Evolutionary conservation across 2,888 invertebrate genomes (phyloP).

Genomic region (Drosophila paracracens): DNA sequence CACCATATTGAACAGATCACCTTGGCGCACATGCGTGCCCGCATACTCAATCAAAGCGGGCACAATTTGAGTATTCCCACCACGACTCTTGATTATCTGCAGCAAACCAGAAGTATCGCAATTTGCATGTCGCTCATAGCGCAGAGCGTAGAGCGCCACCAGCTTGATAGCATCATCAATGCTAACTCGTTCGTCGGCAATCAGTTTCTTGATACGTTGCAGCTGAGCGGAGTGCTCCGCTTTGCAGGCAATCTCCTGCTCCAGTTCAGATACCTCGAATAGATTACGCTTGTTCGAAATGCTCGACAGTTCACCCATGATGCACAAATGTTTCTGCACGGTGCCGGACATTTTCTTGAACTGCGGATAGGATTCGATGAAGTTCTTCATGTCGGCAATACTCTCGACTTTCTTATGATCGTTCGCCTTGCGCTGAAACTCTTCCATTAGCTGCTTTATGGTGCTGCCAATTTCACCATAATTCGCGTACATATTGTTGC

Average conservation of each 20-base stretch:
- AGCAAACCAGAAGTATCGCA: slow-evolving; percentile 92
- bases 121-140: slow-evolving; percentile 95
- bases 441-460: slow-evolving; percentile 98
- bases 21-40: slow-evolving; percentile 92
- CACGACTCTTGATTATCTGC: slow-evolving; percentile 90
- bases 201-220: slow-evolving; percentile 91
- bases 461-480: slow-evolving; percentile 99
- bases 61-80: slow-evolving; percentile 88
- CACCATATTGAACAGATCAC: slow-evolving; percentile 94
- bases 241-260: slow-evolving; percentile 97
- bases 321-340: slow-evolving; percentile 98
- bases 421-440: slow-evolving; percentile 97
- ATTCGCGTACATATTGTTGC: slow-evolving; percentile 96
- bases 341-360: slow-evolving; percentile 99
- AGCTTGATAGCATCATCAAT: slow-evolving; percentile 94
- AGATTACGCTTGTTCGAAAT: slow-evolving; percentile 91
- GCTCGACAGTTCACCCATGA: slow-evolving; percentile 97
- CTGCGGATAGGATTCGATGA: slow-evolving; percentile 98
- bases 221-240: slow-evolving; percentile 92
- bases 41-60: slow-evolving; percentile 93
- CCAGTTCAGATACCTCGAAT: slow-evolving; percentile 95
- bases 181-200: slow-evolving; percentile 90
- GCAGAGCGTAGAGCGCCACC: slow-evolving; percentile 96
- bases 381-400: slow-evolving; percentile 99
- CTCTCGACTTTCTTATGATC: slow-evolving; percentile 90